phyloP scores from a whole-genome alignment of 1,140 invertebrate genomes.

The Ceratosolen solmsi region DNA sequence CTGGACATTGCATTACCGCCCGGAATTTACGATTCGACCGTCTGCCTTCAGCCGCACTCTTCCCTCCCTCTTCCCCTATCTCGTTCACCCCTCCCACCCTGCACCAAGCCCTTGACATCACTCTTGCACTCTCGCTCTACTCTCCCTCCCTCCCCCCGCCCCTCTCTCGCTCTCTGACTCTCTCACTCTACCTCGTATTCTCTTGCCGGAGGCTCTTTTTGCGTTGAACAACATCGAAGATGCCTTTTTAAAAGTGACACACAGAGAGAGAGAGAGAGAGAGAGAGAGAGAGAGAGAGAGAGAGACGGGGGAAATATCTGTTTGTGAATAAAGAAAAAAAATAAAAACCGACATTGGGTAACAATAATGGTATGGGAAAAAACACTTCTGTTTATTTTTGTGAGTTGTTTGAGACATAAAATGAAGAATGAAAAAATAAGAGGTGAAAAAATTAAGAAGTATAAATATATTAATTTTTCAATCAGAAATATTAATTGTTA shows the following conservation, averaged over 20 bases:
- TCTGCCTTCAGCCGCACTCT: conserved; percentile 18
- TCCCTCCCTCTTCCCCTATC: background rate
- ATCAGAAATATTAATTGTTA: too few species aligned
- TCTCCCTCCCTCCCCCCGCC: background rate
- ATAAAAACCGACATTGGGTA: background rate
- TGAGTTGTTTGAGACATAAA: background rate
- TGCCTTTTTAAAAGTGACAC: conserved; percentile 44
- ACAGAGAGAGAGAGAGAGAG: conserved; percentile 28
- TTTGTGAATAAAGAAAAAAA: conserved; percentile 10
- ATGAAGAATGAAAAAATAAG: background rate
- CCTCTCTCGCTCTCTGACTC: background rate
- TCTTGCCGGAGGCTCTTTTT: conserved; percentile 62
- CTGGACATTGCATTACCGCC: conserved; percentile 69
- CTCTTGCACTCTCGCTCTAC: background rate
- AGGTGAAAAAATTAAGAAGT: too few species aligned
- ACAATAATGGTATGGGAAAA: conserved; percentile 15
- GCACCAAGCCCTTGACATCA: too few species aligned
- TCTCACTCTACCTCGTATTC: conserved; percentile 37
- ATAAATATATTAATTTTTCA: too few species aligned
- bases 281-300: conserved; percentile 37
- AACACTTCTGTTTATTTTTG: background rate
- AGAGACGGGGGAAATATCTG: background rate
- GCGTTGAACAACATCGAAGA: conserved; percentile 52
- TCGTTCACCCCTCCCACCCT: background rate
- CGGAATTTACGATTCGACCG: conserved; percentile 71